A percentile compares a stretch with the other conserved stretches of the same genome.
These are phyloP conservation scores for Maconellicoccus hirsutus DNA, from an alignment of 1,140 invertebrate genomes.

Conservation along the genomic window DNA sequence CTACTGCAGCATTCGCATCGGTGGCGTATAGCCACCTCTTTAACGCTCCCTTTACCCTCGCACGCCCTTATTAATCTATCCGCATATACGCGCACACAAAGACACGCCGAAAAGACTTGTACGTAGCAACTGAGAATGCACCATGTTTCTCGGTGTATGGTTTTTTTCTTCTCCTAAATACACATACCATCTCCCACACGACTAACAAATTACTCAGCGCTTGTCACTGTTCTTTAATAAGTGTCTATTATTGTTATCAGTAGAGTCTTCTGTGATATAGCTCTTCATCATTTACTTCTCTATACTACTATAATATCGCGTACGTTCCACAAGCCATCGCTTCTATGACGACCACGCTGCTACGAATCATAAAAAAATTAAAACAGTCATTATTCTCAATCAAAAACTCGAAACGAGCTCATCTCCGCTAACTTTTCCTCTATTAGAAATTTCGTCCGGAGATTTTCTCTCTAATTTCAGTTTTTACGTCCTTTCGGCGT, in stretches of 20 bases:
- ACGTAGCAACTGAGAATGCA: no score
- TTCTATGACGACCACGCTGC: no score
- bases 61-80: background rate
- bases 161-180: no score
- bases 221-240: constrained; percentile 1
- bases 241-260: background rate
- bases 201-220: constrained; percentile 7
- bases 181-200: background rate
- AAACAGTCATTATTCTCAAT: constrained; percentile 9
- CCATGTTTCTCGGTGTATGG: no score
- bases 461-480: no score
- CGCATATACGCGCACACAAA: background rate
- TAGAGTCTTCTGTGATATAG: no score
- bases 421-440: no score
- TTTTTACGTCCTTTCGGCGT: no score
- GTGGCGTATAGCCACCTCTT: background rate
- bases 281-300: background rate
- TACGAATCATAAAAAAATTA: constrained; percentile 5
- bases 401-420: constrained; percentile 1
- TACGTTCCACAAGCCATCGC: no score
- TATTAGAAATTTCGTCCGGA: no score
- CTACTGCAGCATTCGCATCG: background rate
- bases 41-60: background rate
- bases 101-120: no score
- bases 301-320: no score